Conservation (phyloP, 2,113 vertebrate genomes). For the Genyomyrus donnyi region DNA sequence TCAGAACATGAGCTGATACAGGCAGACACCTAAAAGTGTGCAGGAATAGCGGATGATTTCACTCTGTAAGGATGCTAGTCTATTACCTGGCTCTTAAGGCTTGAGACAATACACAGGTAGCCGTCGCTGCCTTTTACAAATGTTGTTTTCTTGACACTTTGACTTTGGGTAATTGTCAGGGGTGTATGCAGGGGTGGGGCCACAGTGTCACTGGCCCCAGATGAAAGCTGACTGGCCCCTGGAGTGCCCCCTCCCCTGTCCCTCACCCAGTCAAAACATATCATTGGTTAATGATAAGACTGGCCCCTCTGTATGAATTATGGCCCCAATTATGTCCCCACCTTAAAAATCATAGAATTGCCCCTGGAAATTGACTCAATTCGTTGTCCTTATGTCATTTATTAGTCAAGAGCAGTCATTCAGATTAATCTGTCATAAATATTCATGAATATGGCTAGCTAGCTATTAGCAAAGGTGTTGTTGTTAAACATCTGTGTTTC, state of each 20-base stretch:
- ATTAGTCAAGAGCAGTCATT: neutral
- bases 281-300: neutral
- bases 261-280: neutral
- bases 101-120: neutral
- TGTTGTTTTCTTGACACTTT: neutral
- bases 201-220: neutral
- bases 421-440: neutral
- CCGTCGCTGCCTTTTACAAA: neutral
- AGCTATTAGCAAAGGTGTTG: neutral
- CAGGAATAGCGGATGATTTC: neutral
- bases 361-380: neutral
- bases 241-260: neutral
- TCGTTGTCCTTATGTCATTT: neutral
- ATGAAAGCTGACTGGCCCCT: neutral
- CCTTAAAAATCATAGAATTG: neutral
- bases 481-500: neutral
- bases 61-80: neutral
- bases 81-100: neutral
- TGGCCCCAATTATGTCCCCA: neutral
- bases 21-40: constrained; percentile 2
- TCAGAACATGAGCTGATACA: neutral
- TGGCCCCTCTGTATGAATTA: neutral
- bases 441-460: neutral
- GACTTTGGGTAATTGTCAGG: neutral
- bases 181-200: neutral